These are phyloP conservation scores for Calonectris borealis DNA, from an alignment of 2,113 vertebrate genomes.

Conservation along the genomic window DNA sequence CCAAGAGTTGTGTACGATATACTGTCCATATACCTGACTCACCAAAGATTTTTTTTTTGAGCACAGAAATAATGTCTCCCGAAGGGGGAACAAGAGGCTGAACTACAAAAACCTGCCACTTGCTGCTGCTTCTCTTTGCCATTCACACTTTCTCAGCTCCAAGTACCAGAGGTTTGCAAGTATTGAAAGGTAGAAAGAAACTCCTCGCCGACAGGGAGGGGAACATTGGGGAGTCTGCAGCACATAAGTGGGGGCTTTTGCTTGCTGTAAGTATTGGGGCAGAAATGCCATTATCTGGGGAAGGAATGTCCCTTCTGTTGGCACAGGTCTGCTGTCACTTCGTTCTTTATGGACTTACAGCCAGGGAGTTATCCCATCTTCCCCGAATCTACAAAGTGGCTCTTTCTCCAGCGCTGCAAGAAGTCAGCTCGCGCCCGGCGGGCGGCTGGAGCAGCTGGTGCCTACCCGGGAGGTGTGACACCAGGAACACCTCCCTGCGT, in stretches of 20 bases:
- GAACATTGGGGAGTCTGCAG: not conserved
- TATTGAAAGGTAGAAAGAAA: not conserved
- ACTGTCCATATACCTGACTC: not conserved
- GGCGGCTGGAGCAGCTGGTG: not conserved
- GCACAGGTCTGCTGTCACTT: not conserved
- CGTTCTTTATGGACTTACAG: not conserved
- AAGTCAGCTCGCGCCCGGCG: not conserved
- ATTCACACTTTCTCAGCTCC: not conserved
- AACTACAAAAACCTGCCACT: not conserved
- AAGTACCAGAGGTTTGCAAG: not conserved
- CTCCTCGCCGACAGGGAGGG: rapidly evolving
- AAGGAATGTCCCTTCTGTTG: not conserved
- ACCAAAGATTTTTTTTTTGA: not conserved
- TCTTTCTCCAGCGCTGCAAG: not conserved
- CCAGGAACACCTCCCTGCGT: not conserved
- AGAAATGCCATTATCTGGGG: not conserved
- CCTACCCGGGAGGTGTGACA: not conserved
- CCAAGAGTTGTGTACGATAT: not conserved
- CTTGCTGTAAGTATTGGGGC: not conserved
- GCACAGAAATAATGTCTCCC: not conserved
- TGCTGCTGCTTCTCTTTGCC: not conserved
- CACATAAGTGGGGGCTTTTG: not conserved
- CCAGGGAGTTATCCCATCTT: not conserved
- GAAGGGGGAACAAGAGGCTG: not conserved
- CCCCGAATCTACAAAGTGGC: not conserved